Base-by-base conservation (phyloP, 2,113 vertebrate species). In the Melanostigma gelatinosum region DNA sequence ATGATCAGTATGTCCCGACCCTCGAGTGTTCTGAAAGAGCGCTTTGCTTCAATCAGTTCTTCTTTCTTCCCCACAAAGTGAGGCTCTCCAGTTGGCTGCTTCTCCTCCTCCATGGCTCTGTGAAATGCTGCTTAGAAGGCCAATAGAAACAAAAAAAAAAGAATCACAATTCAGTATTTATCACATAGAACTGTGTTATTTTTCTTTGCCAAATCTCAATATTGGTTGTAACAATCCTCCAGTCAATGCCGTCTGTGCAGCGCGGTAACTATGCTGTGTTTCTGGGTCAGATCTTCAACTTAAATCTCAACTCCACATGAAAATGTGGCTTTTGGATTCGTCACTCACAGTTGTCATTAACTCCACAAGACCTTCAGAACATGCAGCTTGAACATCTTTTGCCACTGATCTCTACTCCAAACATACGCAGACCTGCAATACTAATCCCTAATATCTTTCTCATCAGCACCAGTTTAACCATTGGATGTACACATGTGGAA, bases 1-100 rank as follows among this genome's bases (percentile, higher is more conserved):
- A 98, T 94, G 88, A 99, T 83, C 44, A 98, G 93, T 20, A 98
- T 55, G 87, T 97, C 96, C 87, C 96, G 96, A 10, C 93, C 96
- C 2, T 94, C 86, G 9, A 97, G 61, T 64, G 94, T 95, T 80
- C 94, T 93, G 74, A 92, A 95, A 40, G 88, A 86, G 82, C 95
- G 94, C 85, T 83, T 91, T 0, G 92, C 93, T 83, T 89, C 87
- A 64, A 96, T 96, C 77, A 99, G 88, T 71, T 97, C 95, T 1
- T 96, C 95, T 87, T 95, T 96, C 87, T 88, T 96, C 63, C 96
- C 97, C 46, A 98, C 93, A 72, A 91, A 94, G 48, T 91, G 81
- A 54, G 32, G 92, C 60, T 91, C 85, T n/a, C 91, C 81, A 3
- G 91, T 54, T 22, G 92, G 74, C 54, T 90, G 88, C 62, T 72